Evolutionary conservation across 1,140 invertebrate genomes (phyloP).

Genomic region (Drosophila pandora): DNA sequence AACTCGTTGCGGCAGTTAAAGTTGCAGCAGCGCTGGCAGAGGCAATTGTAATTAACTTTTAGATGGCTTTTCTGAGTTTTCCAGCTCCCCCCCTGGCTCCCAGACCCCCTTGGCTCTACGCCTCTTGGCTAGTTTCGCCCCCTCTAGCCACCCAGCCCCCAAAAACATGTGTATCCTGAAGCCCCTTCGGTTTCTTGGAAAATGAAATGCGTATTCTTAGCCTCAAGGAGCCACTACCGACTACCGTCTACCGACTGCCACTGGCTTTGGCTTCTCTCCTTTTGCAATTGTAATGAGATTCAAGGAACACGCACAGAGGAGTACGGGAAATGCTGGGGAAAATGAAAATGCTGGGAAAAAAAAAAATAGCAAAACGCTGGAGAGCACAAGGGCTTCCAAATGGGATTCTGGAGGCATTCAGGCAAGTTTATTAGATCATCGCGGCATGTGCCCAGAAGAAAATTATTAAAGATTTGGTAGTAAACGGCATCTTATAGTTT

Average conservation of each 20-base stretch:
- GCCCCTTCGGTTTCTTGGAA: constrained; percentile 25
- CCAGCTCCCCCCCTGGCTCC: constrained; percentile 10
- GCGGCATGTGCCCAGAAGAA: constrained; percentile 22
- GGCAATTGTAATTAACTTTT: constrained; percentile 63
- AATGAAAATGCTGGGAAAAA: not conserved
- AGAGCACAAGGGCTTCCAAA: constrained; percentile 21
- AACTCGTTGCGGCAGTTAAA: constrained; percentile 55
- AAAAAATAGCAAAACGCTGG: not conserved
- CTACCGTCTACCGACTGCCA: not conserved
- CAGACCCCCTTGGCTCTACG: not conserved
- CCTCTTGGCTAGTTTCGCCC: not conserved
- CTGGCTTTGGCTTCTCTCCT: constrained; percentile 16
- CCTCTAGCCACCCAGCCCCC: too few species aligned
- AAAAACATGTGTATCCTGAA: not conserved
- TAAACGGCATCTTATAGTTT: too few species aligned
- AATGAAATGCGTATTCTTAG: constrained; percentile 60
- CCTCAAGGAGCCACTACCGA: constrained; percentile 17
- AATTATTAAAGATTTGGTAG: constrained; percentile 42
- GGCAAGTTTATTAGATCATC: constrained; percentile 50
- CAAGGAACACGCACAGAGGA: constrained; percentile 46
- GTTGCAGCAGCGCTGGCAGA: constrained; percentile 40
- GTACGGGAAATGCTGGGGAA: constrained; percentile 4
- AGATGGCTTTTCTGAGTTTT: constrained; percentile 51
- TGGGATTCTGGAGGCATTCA: constrained; percentile 38
- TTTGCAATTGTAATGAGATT: constrained; percentile 52